A percentile compares a stretch with the other conserved stretches of the same genome.
Conservation (phyloP, 2,797 vertebrate genomes). For the Amphiprion clarkii region DNA sequence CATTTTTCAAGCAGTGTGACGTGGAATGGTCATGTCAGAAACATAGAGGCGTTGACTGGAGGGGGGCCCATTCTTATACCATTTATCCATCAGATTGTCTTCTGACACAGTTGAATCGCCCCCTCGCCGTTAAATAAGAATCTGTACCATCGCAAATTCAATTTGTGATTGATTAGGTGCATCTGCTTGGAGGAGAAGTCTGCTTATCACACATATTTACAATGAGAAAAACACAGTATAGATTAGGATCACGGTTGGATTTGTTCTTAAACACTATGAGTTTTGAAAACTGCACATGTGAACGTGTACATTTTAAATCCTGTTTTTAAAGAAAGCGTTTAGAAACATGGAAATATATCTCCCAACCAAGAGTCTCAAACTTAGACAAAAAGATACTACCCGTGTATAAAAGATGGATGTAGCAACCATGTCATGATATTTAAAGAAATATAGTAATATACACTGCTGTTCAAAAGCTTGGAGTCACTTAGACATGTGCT, state of each 20-base stretch:
- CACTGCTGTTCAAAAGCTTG: no score
- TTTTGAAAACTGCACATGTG: background rate
- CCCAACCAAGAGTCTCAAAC: background rate
- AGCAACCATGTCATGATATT: no score
- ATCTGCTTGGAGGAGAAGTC: conserved; percentile 57
- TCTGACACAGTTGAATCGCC: conserved; percentile 81
- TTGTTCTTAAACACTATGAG: conserved; percentile 7
- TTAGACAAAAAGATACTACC: no score
- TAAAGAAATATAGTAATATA: no score
- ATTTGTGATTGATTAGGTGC: conserved; percentile 75
- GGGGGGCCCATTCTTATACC: conserved; percentile 77
- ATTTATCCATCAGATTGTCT: conserved; percentile 90
- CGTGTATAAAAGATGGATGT: no score
- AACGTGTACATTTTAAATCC: background rate
- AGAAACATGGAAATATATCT: background rate
- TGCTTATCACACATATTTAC: conserved; percentile 63
- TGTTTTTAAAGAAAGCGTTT: background rate
- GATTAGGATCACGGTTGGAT: conserved; percentile 22
- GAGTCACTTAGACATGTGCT: no score
- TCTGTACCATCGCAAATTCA: conserved; percentile 69
- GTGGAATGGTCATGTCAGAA: conserved; percentile 96
- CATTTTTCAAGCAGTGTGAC: conserved; percentile 94
- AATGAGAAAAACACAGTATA: conserved; percentile 25
- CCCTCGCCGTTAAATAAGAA: conserved; percentile 79
- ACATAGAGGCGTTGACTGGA: conserved; percentile 84